Evolutionary conservation across 2,113 vertebrate species (phyloP).

Genomic region (Myocastor coypus): DNA sequence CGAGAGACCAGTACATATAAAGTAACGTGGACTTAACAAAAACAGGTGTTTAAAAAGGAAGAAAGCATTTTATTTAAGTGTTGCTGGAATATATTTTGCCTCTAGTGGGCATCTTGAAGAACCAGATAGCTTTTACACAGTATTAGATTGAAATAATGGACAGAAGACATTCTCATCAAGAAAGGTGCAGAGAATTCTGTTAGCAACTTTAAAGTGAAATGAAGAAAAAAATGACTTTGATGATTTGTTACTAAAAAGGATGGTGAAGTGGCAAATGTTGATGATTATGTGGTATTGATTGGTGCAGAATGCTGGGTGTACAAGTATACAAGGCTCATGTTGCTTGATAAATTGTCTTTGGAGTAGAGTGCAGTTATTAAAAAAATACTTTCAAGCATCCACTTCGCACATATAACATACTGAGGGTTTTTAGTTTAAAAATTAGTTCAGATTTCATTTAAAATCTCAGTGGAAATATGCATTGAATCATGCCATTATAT

Average conservation of each 20-base stretch:
- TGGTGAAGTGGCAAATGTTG: conserved; percentile 77
- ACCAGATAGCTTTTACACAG: conserved; percentile 89
- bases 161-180: conserved; percentile 88
- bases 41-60: conserved; percentile 80
- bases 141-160: conserved; percentile 90
- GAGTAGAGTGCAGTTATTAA: conserved; percentile 69
- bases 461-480: conserved; percentile 65
- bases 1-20: conserved; percentile 96
- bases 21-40: conserved; percentile 86
- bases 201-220: conserved; percentile 64
- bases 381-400: conserved; percentile 12
- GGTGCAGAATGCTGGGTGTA: conserved; percentile 72
- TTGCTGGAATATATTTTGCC: conserved; percentile 89
- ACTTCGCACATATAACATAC: conserved; percentile 23
- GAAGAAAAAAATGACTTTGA: conserved; percentile 18
- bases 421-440: conserved; percentile 73
- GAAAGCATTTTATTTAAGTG: conserved; percentile 88
- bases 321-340: conserved; percentile 71
- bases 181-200: conserved; percentile 81
- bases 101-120: conserved; percentile 88
- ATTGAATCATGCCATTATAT: conserved; percentile 76
- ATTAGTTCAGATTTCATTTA: conserved; percentile 73
- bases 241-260: conserved; percentile 75
- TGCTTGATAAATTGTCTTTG: conserved; percentile 66
- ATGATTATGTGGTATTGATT: conserved; percentile 74